Conservation (phyloP, 2,888 invertebrate genomes). For the Galeruca laticollis region DNA sequence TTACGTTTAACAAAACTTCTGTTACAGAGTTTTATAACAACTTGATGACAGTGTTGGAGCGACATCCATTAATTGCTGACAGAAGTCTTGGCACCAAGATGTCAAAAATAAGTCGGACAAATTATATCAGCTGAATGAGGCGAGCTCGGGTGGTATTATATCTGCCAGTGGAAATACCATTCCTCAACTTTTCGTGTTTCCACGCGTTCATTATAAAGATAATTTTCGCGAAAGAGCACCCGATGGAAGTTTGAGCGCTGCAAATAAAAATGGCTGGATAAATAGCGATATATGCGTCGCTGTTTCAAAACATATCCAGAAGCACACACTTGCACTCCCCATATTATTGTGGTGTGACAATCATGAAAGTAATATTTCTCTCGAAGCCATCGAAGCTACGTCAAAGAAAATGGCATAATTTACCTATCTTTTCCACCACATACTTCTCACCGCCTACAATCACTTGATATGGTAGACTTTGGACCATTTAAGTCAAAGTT, state of each 20-base stretch:
- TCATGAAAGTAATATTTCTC: no score
- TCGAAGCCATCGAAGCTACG: no score
- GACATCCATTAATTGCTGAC: not conserved
- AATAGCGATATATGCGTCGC: no score
- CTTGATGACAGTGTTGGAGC: not conserved
- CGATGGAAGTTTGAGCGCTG: constrained; percentile 17
- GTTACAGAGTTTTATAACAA: not conserved
- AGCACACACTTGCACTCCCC: no score
- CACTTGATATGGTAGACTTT: no score
- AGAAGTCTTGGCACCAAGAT: not conserved
- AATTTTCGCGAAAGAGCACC: constrained; percentile 25
- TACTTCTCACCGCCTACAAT: no score
- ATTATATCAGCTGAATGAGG: constrained; percentile 18
- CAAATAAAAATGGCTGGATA: not conserved
- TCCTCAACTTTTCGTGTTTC: constrained; percentile 8
- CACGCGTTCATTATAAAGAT: constrained; percentile 23
- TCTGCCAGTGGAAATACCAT: not conserved
- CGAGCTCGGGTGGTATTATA: not conserved
- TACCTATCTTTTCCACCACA: no score
- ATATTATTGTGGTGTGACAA: no score
- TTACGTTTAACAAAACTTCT: no score
- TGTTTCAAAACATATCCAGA: no score
- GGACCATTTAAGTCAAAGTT: no score
- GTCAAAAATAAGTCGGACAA: constrained; percentile 13
- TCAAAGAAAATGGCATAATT: no score